These are phyloP conservation scores for Tanypteryx hageni DNA, from an alignment of 2,888 invertebrate genomes.

Conservation along the genomic window DNA sequence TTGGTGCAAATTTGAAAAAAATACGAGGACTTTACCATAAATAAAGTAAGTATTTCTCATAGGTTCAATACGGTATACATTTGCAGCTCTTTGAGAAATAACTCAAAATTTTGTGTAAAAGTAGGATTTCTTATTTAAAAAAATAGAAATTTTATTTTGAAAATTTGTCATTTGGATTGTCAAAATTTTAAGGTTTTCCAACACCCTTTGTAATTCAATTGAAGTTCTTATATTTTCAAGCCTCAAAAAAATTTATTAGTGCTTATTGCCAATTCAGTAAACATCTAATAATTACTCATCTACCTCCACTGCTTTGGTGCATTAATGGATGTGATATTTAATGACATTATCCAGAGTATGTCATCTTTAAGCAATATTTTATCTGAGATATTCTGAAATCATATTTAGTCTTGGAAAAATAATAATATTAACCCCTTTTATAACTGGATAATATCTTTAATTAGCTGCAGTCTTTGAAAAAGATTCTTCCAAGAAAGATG, in stretches of 20 bases:
- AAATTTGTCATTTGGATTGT: constrained; percentile 28
- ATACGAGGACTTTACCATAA: not conserved
- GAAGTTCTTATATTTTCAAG: not conserved
- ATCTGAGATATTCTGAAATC: too few relatives aligned
- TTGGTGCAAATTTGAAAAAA: too few relatives aligned
- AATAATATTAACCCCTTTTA: too few relatives aligned
- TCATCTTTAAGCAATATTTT: too few relatives aligned
- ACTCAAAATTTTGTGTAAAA: not conserved
- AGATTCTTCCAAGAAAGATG: too few relatives aligned
- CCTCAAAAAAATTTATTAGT: not conserved
- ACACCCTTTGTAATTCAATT: not conserved
- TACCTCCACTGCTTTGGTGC: not conserved
- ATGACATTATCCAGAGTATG: too few relatives aligned
- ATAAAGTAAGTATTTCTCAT: not conserved
- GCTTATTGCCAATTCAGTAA: not conserved
- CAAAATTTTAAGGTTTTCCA: constrained; percentile 32
- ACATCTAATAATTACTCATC: not conserved
- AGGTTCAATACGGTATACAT: not conserved
- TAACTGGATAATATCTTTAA: too few relatives aligned
- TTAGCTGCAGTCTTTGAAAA: too few relatives aligned
- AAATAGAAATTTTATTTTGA: not conserved
- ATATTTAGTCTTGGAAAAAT: too few relatives aligned
- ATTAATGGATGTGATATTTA: too few relatives aligned
- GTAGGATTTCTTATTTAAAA: not conserved
- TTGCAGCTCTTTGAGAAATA: too few relatives aligned